Conservation (phyloP, 2,797 vertebrate species). For the Alcedo atthis region DNA sequence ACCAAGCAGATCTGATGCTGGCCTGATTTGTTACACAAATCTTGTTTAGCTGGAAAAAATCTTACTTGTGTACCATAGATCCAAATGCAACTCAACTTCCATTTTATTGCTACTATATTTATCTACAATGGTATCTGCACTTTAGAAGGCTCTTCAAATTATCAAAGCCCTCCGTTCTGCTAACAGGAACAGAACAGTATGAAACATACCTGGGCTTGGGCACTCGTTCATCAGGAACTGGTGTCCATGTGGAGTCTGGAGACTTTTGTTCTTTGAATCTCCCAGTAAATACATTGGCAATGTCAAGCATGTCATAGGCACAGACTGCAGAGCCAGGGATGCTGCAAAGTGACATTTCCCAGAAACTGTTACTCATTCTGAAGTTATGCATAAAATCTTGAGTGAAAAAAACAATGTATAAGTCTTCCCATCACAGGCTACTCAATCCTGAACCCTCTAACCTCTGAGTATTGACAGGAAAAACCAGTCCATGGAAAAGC, state of each 20-base stretch:
- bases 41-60: not conserved
- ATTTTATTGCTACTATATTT: not conserved
- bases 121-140: not conserved
- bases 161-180: not conserved
- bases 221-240: slow-evolving; percentile 94
- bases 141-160: not conserved
- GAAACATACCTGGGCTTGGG: slow-evolving; percentile 91
- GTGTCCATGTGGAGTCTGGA: slow-evolving; percentile 97
- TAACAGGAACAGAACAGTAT: not conserved
- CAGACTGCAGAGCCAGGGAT: slow-evolving; percentile 98
- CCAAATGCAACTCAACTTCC: not conserved
- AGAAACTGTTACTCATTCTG: slow-evolving; percentile 65
- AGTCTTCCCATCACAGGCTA: slow-evolving; percentile 47
- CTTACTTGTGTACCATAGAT: not conserved
- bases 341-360: slow-evolving; percentile 81
- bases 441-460: slow-evolving; percentile 56
- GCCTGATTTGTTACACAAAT: not conserved
- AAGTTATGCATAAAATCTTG: slow-evolving; percentile 69
- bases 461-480: slow-evolving; percentile 51
- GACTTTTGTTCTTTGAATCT: slow-evolving; percentile 99
- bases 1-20: not conserved
- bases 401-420: slow-evolving; percentile 75
- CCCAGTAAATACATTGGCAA: slow-evolving; percentile 93
- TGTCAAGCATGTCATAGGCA: slow-evolving; percentile 96
- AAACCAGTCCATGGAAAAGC: slow-evolving; percentile 33